Evolutionary conservation across 2,888 invertebrate genomes (phyloP), one percentile per base, ranked within the genome.

Genomic region (Tinea trinotella): DNA sequence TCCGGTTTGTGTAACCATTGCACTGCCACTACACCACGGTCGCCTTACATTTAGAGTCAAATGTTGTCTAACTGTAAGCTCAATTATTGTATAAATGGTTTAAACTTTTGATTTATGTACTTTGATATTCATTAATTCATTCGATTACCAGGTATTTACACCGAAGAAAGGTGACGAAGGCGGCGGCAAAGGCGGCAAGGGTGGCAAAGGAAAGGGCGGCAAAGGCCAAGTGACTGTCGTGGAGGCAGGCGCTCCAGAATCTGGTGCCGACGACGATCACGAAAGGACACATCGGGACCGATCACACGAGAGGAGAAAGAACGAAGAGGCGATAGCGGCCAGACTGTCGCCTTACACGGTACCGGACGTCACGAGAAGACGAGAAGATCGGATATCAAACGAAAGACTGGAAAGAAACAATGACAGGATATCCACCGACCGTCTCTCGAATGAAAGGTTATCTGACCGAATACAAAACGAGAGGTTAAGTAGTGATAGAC

Each of bases 151-250:
- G 84, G 83, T 85, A 19, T 85, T 84, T 61, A 82, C 82, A 3
- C 80, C 88, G n/a, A 87, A 84, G 62, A 88, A 89, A 50, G 89
- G 89, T 57, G 91, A 91, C 6, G 91, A 91, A 62, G 89, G 91
- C 49, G 92, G 92, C 15, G 91, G 91, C 0, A 92, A 91, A 62
- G 91, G 91, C 7, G 91, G 90, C 40, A 90, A 91, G 59, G 90
- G 92, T 24, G 92, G 90, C 54, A 91, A 93, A 58, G 92, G 90
- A 18, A 91, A 91, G 60, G 91, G 91, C 1, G 91, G 91, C 1
- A 92, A 90, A 61, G 91, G 90, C 1, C 92, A 92, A 60, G 92
- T 92, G 53, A 90, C 92, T 54, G 90, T 92, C 54, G 90, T 92
- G 57, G 92, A 92, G 61, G 75, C 75, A 20, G 77, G 74, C 0